phyloP scores from a whole-genome alignment of 2,113 vertebrate genomes.

The Cephalopholis sonnerati region DNA sequence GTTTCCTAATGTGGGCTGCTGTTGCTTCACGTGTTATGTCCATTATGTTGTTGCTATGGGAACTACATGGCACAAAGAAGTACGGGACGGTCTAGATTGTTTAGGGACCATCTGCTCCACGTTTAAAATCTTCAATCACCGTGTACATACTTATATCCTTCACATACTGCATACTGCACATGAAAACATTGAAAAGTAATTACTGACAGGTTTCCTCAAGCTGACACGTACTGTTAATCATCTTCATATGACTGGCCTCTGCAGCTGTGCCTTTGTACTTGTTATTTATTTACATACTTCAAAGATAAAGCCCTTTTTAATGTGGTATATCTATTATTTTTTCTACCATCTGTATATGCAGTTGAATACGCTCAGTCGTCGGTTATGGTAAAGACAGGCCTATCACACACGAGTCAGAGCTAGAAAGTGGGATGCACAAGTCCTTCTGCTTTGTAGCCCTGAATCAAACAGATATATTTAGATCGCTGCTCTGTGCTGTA shows the following conservation, averaged over 20 bases:
- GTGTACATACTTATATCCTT: no score
- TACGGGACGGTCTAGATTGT: background rate
- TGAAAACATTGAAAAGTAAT: constrained; percentile 38
- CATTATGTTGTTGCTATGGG: background rate
- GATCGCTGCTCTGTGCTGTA: constrained; percentile 46
- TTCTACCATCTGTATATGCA: background rate
- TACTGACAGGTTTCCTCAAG: constrained; percentile 36
- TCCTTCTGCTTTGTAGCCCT: constrained; percentile 42
- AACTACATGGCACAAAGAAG: background rate
- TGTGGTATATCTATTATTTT: constrained; percentile 24
- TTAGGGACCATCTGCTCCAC: constrained; percentile 24
- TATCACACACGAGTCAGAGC: constrained; percentile 7
- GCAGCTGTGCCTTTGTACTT: constrained; percentile 47
- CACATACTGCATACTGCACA: background rate
- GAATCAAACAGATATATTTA: constrained; percentile 72
- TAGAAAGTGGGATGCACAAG: constrained; percentile 12
- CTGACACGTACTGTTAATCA: constrained; percentile 39
- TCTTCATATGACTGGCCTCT: constrained; percentile 5
- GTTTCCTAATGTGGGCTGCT: background rate
- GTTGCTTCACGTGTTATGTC: background rate
- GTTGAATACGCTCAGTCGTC: constrained; percentile 13
- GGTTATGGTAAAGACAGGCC: constrained; percentile 21
- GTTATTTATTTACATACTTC: constrained; percentile 24
- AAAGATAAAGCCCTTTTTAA: constrained; percentile 42
- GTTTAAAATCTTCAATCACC: background rate